Evolutionary conservation across 2,797 vertebrate species (phyloP).

Genomic region (Lacerta viridis): DNA sequence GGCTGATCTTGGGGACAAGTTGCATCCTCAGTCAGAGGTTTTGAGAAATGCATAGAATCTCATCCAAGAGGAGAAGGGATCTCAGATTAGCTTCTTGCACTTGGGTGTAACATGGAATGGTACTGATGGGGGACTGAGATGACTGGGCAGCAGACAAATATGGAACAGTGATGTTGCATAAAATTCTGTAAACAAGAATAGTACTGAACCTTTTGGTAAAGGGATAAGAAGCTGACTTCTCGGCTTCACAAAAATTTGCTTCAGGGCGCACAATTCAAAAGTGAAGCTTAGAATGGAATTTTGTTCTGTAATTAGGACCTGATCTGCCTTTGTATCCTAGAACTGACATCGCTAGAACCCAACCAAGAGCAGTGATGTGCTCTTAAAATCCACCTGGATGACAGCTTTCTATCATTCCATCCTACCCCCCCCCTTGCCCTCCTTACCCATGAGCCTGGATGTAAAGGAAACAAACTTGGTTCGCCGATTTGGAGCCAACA

Average conservation of each 20-base stretch:
- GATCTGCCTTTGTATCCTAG: background rate
- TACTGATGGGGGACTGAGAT: background rate
- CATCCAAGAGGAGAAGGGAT: background rate
- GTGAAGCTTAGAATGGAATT: background rate
- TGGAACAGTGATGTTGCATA: background rate
- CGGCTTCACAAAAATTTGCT: background rate
- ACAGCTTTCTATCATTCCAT: background rate
- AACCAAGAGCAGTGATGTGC: background rate
- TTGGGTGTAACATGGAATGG: background rate
- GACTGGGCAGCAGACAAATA: background rate
- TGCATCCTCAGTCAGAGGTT: background rate
- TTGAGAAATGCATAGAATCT: background rate
- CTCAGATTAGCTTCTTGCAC: background rate
- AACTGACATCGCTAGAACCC: background rate
- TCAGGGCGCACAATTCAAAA: background rate
- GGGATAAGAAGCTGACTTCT: background rate
- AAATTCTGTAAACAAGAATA: background rate
- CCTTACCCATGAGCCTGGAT: slow-evolving; percentile 89
- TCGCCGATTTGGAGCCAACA: slow-evolving; percentile 92
- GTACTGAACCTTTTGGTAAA: background rate
- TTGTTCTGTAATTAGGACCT: background rate
- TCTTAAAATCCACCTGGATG: background rate
- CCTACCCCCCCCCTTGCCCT: background rate
- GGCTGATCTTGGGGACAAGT: background rate
- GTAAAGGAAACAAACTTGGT: slow-evolving; percentile 93